Base-by-base conservation (phyloP, 2,797 vertebrate species). In the Jordanella pulchra region DNA sequence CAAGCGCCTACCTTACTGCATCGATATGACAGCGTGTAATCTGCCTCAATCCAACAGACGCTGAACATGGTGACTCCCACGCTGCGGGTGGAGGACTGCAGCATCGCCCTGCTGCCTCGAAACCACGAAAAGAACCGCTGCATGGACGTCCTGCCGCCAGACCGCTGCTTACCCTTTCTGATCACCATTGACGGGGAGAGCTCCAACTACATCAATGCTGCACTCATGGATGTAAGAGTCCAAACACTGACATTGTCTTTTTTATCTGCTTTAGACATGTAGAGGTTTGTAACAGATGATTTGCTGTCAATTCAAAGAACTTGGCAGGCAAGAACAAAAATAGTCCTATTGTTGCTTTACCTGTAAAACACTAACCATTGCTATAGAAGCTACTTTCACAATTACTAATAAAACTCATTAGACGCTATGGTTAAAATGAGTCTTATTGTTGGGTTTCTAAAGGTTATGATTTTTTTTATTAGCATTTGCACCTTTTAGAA, bases 101-200 rank as follows among this genome's bases (percentile, higher is more conserved):
- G 98, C 92, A 99, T 99, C 48, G 97, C 98, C 0, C 95, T 99
- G 39, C 79, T 99, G 56, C 98, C 98, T 0, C 92, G 98, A 23
- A 99, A 99, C 89, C 98, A 99, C 0, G 98, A 99, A 91, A 99
- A 99, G 91, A 99, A 99, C 91, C 97, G 98, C 58, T 99, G 97
- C 67, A 99, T 99, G 97, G 98, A 99, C 77, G 95, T 99, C 65
- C 94, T 99, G 67, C 98, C 98, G 0, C 98, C 98, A 0, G 98
- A 99, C 91, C 96, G 98, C 89, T 99, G 98, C 91, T 96, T 99
- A 77, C 98, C 98, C 42, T 99, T 99, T 84, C 97, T 99, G 76
- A 99, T 99, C 92, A 99, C 97, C 67, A 98, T 99, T 44, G 97
- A 99, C 1, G 98, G 98, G 3, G 98, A 99, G 89, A 99, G 97